Conservation (phyloP, 2,888 invertebrate species). For the Epirrhoe alternata region DNA sequence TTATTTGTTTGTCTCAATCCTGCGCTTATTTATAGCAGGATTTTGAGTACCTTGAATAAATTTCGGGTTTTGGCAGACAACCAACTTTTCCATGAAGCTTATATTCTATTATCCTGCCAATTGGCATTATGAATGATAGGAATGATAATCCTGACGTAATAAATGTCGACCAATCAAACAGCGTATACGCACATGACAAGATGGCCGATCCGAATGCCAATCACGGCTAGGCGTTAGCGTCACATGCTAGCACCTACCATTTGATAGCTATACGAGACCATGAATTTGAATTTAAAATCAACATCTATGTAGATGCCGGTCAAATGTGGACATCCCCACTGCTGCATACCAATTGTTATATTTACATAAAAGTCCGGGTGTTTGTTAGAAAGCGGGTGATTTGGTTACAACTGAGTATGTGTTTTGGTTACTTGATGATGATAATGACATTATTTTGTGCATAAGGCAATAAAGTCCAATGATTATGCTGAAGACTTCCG, state of each 20-base stretch:
- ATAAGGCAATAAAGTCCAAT: conserved; percentile 71
- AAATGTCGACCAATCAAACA: conserved; percentile 56
- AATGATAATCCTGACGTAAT: conserved; percentile 64
- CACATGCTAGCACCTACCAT: conserved; percentile 76
- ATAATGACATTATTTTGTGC: conserved; percentile 70
- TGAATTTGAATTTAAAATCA: conserved; percentile 83
- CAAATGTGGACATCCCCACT: conserved; percentile 80
- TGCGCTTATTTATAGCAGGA: conserved; percentile 32
- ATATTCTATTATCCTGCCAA: conserved; percentile 31
- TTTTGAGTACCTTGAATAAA: conserved; percentile 38
- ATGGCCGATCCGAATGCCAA: conserved; percentile 78
- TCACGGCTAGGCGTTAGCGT: conserved; percentile 72
- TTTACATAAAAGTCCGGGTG: conserved; percentile 84
- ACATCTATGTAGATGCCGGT: conserved; percentile 81
- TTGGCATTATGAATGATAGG: conserved; percentile 57
- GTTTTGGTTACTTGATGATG: conserved; percentile 70
- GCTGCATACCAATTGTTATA: conserved; percentile 80
- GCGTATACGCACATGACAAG: conserved; percentile 65
- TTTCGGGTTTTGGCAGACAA: conserved; percentile 39
- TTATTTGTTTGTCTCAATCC: conserved; percentile 41
- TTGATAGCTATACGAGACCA: conserved; percentile 83
- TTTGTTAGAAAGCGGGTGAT: conserved; percentile 85
- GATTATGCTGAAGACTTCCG: conserved; percentile 74
- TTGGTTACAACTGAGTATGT: conserved; percentile 79
- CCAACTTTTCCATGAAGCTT: conserved; percentile 27